Evolutionary conservation across 2,888 invertebrate genomes (phyloP), one percentile per base, ranked within the genome.

Genomic region (Drosophila neotestacea): DNA sequence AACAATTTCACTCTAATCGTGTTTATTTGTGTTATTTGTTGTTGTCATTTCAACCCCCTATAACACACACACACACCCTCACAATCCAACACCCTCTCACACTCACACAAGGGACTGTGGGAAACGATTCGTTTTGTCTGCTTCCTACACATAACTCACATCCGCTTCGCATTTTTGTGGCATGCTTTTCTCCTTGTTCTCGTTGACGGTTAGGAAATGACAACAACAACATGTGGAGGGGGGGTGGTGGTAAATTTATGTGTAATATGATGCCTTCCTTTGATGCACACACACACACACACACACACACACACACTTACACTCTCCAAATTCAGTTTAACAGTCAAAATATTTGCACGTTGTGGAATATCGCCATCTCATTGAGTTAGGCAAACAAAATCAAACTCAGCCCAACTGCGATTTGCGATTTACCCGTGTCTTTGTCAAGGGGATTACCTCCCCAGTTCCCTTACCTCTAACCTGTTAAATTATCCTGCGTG

Each of bases 141-240:
- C 80, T 76, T 82, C 68, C 73, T 66, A 59, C 75, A 77, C 77
- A 85, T 81, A 81, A 80, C 79, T 75, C 77, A 73, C 84, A 85
- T 84, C 83, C 85, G 77, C 32, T 69, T 81, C 70, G 41, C 60
- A 73, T 83, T 84, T 77, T 72, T 77, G 68, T 72, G 78, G 72
- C 51, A 61, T 77, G 65, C 58, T 64, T 59, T 68, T 38, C 54
- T 48, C 5, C 13, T 42, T 10, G 16, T 42, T 10, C 47, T 32
- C 41, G 30, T 39, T 39, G 30, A 48, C 16, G 30, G 30, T 13
- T 10, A 30, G 41, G 34, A n/a, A 28, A 38, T 7, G 10, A n/a
- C 9, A 27, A 41, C 39, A 39, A 42, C n/a, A 42, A 46, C 32
- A 32, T 41, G 27, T 3, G 59, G 32, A 32, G 32, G 32, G 22